A percentile compares a stretch with the other conserved stretches of the same genome.
Evolutionary conservation across 1,140 invertebrate genomes (phyloP).

Genomic region (Scaptomyza pallida): DNA sequence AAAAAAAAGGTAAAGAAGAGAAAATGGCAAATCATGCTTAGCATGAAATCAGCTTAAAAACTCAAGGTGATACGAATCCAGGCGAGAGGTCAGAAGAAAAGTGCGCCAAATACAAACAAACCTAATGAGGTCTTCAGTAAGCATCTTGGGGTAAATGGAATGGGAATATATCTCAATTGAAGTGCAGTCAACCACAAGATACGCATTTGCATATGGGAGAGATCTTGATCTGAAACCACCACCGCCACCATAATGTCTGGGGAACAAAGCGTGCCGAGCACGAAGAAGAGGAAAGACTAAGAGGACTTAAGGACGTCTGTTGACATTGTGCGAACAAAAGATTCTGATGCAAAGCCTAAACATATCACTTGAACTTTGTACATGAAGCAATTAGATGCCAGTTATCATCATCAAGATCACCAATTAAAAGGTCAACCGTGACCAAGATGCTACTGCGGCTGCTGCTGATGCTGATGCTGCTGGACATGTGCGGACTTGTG

Average conservation of each 20-base stretch:
- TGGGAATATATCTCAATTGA: slow-evolving; percentile 26
- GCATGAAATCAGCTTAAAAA: slow-evolving; percentile 76
- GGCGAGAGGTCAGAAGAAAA: slow-evolving; percentile 48
- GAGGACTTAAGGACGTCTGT: slow-evolving; percentile 40
- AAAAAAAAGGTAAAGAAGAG: slow-evolving; percentile 7
- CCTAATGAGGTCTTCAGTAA: slow-evolving; percentile 55
- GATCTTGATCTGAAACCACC: slow-evolving; percentile 31
- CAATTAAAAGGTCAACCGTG: slow-evolving; percentile 77
- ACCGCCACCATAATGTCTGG: not conserved
- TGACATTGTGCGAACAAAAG: slow-evolving; percentile 42
- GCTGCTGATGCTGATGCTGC: not conserved
- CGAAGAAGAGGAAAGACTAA: not conserved
- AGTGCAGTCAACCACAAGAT: slow-evolving; percentile 65
- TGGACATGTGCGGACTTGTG: slow-evolving; percentile 30
- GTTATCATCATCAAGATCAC: slow-evolving; percentile 45
- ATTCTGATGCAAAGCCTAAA: slow-evolving; percentile 19
- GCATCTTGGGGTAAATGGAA: slow-evolving; percentile 10
- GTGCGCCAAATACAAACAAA: slow-evolving; percentile 71
- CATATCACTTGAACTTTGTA: slow-evolving; percentile 24
- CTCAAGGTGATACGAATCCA: slow-evolving; percentile 59
- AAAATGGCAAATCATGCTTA: slow-evolving; percentile 68
- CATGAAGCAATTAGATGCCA: slow-evolving; percentile 51
- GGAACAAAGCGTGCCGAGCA: slow-evolving; percentile 22
- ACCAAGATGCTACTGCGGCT: not conserved
- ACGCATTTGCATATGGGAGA: slow-evolving; percentile 61